A percentile compares a stretch with the other conserved stretches of the same genome.
Evolutionary conservation across 35 echinoderm and acorn worm species (phyloP).

Genomic region (Acanthaster planci): DNA sequence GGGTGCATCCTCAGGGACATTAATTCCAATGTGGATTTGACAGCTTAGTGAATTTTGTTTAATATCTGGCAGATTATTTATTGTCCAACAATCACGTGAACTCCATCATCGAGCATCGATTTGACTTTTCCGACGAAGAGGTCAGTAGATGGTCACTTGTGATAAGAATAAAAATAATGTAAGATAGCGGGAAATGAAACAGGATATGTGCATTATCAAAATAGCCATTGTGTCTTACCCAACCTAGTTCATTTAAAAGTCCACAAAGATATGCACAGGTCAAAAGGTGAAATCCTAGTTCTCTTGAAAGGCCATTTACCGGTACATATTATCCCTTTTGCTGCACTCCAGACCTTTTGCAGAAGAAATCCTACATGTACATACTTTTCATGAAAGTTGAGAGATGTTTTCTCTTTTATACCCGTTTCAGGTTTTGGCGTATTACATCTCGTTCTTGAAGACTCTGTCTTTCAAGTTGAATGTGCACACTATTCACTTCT

Average conservation of each 20-base stretch:
- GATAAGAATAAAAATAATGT: too few species aligned
- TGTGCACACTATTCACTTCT: conserved; percentile 96
- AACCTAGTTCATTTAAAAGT: not conserved
- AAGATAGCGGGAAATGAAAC: too few species aligned
- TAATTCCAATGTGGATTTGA: too few species aligned
- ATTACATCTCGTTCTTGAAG: conserved; percentile 98
- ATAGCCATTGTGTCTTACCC: not conserved
- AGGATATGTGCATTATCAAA: not conserved
- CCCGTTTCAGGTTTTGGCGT: conserved; percentile 75
- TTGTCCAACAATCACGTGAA: conserved; percentile 99
- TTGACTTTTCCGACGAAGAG: conserved; percentile 99
- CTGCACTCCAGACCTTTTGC: too few species aligned
- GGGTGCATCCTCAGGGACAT: too few species aligned
- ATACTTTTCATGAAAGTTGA: too few species aligned
- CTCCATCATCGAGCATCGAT: conserved; percentile 96
- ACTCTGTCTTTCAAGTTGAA: conserved; percentile 95
- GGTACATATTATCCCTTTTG: too few species aligned
- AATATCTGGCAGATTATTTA: conserved; percentile 80
- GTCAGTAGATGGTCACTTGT: conserved; percentile 53
- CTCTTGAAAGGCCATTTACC: too few species aligned
- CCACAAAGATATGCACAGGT: not conserved
- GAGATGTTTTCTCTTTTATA: conserved; percentile 2
- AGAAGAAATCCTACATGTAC: too few species aligned
- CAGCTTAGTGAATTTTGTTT: not conserved
- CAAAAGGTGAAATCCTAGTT: not conserved